Percentiles rank a stretch among this genome's conserved stretches.
These are phyloP conservation scores for Homarus americanus DNA, from an alignment of 1,140 invertebrate species.

Conservation along the genomic window DNA sequence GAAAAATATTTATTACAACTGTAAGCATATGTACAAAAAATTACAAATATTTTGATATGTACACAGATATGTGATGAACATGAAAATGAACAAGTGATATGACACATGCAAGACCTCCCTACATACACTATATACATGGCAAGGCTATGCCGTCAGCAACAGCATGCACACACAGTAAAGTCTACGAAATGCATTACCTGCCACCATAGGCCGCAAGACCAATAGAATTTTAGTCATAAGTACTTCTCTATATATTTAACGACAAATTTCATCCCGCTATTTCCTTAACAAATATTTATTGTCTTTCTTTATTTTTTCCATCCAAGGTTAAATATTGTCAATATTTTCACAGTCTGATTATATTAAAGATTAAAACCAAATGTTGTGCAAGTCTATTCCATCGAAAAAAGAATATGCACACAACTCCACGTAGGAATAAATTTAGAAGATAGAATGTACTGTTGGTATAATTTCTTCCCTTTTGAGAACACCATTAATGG, in stretches of 20 bases:
- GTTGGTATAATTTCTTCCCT: neutral
- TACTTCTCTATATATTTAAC: neutral
- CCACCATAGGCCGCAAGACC: neutral
- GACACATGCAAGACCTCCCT: constrained; percentile 36
- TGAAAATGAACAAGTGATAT: constrained; percentile 60
- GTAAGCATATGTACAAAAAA: constrained; percentile 65
- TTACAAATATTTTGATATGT: constrained; percentile 64
- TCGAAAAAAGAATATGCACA: neutral
- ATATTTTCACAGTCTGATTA: neutral
- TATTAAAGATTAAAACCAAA: neutral
- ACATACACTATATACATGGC: constrained; percentile 49
- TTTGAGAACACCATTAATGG: neutral
- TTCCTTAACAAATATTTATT: neutral
- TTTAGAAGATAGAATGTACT: too few species aligned
- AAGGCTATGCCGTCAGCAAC: constrained; percentile 29
- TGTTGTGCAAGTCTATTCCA: too few species aligned
- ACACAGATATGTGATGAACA: constrained; percentile 63
- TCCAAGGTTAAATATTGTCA: neutral
- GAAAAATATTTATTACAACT: constrained; percentile 65
- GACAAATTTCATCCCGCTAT: neutral
- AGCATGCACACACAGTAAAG: neutral
- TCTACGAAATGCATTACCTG: neutral
- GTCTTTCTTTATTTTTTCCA: neutral
- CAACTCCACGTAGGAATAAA: neutral
- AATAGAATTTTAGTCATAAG: neutral